These are phyloP conservation scores for Macroglossus sobrinus DNA, from an alignment of 2,113 vertebrate species.

Conservation along the genomic window DNA sequence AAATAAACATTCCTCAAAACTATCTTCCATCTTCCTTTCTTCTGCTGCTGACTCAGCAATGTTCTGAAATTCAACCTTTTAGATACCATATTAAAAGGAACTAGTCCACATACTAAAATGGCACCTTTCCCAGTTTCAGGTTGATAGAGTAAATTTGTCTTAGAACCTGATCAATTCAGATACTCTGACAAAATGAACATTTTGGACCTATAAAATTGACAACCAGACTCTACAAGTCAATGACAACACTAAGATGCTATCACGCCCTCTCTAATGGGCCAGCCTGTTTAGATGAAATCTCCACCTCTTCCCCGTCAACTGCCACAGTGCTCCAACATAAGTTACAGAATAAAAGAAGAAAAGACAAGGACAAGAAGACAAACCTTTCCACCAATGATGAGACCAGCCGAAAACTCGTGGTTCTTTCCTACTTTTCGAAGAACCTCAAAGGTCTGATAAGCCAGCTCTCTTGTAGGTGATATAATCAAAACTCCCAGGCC, in stretches of 20 bases:
- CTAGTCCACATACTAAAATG: not conserved
- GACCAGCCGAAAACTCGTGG: slow-evolving; percentile 97
- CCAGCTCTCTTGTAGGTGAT: slow-evolving; percentile 95
- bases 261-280: not conserved
- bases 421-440: slow-evolving; percentile 94
- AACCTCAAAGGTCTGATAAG: slow-evolving; percentile 96
- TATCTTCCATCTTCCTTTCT: not conserved
- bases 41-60: not conserved
- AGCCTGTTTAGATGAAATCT: not conserved
- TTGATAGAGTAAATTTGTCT: not conserved
- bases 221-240: not conserved
- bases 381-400: slow-evolving; percentile 97
- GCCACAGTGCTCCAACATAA: not conserved
- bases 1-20: slow-evolving; percentile 35
- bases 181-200: slow-evolving; percentile 7
- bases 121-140: not conserved
- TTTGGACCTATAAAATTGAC: not conserved
- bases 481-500: slow-evolving; percentile 95
- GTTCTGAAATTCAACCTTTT: not conserved
- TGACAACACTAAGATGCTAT: not conserved
- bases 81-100: not conserved
- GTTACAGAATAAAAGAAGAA: not conserved
- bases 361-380: not conserved
- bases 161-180: not conserved
- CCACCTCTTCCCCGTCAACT: not conserved